phyloP scores from a whole-genome alignment of 2,113 vertebrate genomes.

The Oceanites oceanicus region DNA sequence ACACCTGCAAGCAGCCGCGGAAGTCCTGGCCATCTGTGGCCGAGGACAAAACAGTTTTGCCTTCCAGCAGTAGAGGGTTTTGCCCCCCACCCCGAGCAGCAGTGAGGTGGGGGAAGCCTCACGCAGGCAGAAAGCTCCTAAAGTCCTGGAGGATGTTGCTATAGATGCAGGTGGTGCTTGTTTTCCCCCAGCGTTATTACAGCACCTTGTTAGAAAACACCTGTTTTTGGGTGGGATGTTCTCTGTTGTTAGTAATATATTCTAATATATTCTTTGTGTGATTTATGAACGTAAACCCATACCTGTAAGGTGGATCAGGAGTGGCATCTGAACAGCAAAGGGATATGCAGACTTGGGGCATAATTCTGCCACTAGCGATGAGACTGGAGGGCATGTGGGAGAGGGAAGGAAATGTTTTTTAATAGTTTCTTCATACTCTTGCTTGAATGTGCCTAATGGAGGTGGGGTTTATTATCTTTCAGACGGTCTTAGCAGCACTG shows the following conservation, averaged over 20 bases:
- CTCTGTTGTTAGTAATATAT: neutral
- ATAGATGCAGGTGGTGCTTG: neutral
- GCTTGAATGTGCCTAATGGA: constrained; percentile 1
- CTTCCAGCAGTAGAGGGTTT: neutral
- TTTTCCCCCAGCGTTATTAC: neutral
- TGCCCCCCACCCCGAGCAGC: neutral
- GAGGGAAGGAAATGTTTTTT: neutral
- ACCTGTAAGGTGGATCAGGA: neutral
- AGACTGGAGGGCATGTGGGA: neutral
- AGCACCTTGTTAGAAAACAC: neutral
- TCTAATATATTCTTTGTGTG: neutral
- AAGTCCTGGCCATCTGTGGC: neutral
- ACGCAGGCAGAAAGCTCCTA: neutral
- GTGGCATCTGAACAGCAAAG: neutral
- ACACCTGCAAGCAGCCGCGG: neutral
- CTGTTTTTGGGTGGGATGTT: neutral
- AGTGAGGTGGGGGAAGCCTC: neutral
- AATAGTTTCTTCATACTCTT: neutral
- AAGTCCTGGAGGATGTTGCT: neutral
- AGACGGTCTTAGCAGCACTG: constrained; percentile 90
- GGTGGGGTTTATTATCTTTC: constrained; percentile 39
- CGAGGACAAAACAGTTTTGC: neutral
- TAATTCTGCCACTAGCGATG: neutral
- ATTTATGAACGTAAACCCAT: neutral
- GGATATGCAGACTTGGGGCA: neutral